phyloP scores from a whole-genome alignment of 2,888 invertebrate species.

The Lasioglossum marginatum region DNA sequence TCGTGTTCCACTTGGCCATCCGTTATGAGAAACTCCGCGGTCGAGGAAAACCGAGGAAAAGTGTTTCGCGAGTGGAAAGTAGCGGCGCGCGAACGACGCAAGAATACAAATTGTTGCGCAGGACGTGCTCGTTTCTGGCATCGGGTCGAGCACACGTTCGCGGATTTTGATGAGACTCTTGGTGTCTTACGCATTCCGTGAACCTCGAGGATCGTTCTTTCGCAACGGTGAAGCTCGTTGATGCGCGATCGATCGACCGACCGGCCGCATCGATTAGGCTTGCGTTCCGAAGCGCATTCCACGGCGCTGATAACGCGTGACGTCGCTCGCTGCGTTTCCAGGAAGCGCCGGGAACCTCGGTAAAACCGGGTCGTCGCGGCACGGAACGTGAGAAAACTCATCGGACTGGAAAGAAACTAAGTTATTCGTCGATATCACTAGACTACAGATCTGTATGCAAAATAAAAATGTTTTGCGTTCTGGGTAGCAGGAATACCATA shows the following conservation, averaged over 20 bases:
- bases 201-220: not conserved
- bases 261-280: not conserved
- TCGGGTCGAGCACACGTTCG: not conserved
- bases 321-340: not conserved
- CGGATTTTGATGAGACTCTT: not conserved
- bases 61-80: constrained; percentile 22
- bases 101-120: constrained; percentile 10
- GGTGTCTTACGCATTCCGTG: not conserved
- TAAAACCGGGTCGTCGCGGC: not conserved
- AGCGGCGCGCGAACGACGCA: not conserved
- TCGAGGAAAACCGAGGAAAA: not conserved
- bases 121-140: constrained; percentile 5
- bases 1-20: constrained; percentile 9
- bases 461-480: no score
- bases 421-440: not conserved
- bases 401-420: not conserved
- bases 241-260: not conserved
- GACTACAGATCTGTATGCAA: no score
- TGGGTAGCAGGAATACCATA: no score
- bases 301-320: constrained; percentile 6
- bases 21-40: not conserved
- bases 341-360: not conserved
- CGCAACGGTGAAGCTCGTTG: not conserved
- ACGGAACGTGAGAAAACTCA: not conserved
- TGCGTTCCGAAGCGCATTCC: not conserved